phyloP scores from a whole-genome alignment of 2,888 invertebrate species.

The Piscicola geometra region DNA sequence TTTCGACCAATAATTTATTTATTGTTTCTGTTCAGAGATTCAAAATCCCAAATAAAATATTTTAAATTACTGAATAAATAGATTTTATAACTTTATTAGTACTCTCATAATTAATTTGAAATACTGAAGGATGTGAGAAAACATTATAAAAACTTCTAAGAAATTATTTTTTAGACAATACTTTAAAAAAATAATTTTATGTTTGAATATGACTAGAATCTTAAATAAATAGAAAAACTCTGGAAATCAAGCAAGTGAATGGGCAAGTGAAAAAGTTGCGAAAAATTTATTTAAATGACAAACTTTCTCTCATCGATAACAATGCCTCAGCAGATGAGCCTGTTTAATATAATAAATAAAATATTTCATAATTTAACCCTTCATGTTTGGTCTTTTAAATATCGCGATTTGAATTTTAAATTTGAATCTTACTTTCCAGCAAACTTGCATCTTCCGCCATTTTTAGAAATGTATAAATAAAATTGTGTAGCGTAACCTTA shows the following conservation, averaged over 20 bases:
- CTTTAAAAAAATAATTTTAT: not conserved
- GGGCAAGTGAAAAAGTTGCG: too few species aligned
- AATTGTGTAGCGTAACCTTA: slow-evolving; percentile 7
- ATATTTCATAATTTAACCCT: not conserved
- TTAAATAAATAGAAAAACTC: too few species aligned
- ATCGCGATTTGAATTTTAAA: slow-evolving; percentile 1
- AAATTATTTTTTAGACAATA: not conserved
- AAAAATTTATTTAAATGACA: slow-evolving; percentile 45
- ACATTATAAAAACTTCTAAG: too few species aligned
- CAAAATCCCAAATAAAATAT: too few species aligned
- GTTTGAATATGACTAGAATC: too few species aligned
- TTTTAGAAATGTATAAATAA: slow-evolving; percentile 39
- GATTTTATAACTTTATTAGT: too few species aligned
- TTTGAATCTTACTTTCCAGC: slow-evolving; percentile 44
- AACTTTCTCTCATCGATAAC: slow-evolving; percentile 62
- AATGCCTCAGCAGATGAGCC: slow-evolving; percentile 62
- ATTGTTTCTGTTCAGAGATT: too few species aligned
- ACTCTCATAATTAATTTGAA: too few species aligned
- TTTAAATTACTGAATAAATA: too few species aligned
- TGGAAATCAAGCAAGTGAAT: too few species aligned
- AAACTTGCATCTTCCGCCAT: slow-evolving; percentile 47
- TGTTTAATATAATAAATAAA: slow-evolving; percentile 44
- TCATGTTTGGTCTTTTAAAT: not conserved
- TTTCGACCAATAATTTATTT: too few species aligned
- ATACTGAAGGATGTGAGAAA: too few species aligned